Conservation (phyloP, 2,797 vertebrate genomes). For the Acipenser oxyrinchus region DNA sequence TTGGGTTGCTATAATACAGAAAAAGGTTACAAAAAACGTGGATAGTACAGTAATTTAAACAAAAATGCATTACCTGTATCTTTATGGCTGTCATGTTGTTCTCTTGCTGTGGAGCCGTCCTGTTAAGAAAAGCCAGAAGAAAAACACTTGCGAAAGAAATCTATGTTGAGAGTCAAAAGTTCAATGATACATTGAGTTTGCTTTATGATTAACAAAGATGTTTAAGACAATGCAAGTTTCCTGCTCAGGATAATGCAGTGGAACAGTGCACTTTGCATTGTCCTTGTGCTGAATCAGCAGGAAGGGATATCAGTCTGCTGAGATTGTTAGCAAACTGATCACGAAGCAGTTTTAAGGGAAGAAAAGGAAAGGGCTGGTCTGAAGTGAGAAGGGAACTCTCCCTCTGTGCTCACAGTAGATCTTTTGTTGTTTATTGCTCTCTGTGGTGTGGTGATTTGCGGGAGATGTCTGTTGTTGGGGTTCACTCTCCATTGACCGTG, state of each 20-base stretch:
- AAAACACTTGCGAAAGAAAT: background rate
- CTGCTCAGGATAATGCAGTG: background rate
- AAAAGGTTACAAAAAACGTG: background rate
- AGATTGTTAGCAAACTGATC: slow-evolving; percentile 7
- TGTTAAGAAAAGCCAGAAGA: background rate
- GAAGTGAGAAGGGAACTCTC: background rate
- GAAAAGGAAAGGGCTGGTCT: background rate
- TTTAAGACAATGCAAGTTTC: slow-evolving; percentile 8
- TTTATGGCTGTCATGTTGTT: slow-evolving; percentile 27
- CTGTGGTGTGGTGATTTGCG: slow-evolving; percentile 2
- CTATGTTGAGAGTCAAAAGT: slow-evolving; percentile 29
- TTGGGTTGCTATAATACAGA: background rate
- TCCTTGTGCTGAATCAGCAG: slow-evolving; percentile 4
- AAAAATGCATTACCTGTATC: slow-evolving; percentile 22
- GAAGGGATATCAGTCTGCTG: background rate
- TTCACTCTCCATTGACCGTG: background rate
- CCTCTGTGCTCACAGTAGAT: background rate
- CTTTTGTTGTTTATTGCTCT: background rate
- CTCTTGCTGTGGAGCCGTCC: background rate
- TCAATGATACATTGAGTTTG: slow-evolving; percentile 6
- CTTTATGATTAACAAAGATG: slow-evolving; percentile 29
- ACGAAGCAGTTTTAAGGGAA: slow-evolving; percentile 1
- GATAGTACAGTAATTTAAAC: background rate
- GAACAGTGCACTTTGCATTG: background rate
- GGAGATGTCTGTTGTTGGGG: slow-evolving; percentile 1